Conservation (phyloP, 2,113 vertebrate genomes). For the Psettodes erumei region DNA sequence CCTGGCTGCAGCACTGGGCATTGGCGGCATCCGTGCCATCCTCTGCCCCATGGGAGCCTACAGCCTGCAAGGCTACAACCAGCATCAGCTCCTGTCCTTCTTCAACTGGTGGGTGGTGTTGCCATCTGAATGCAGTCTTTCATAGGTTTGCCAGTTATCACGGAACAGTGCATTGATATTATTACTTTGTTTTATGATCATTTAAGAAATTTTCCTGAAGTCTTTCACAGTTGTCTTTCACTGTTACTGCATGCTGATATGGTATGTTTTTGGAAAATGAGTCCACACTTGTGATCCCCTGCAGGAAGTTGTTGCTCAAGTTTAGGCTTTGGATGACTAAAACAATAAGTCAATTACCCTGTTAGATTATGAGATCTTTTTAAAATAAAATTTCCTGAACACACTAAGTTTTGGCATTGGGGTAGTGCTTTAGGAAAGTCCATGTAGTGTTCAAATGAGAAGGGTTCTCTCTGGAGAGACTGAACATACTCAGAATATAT, state of each 20-base stretch:
- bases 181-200: not conserved
- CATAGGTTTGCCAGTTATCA: not conserved
- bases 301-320: not conserved
- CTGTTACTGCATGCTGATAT: not conserved
- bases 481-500: not conserved
- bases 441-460: not conserved
- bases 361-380: not conserved
- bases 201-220: not conserved
- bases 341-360: not conserved
- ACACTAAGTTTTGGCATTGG: too few species aligned
- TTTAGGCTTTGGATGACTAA: not conserved
- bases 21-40: slow-evolving; percentile 89
- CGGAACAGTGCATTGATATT: not conserved
- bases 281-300: not conserved
- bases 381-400: too few species aligned
- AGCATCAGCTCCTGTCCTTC: slow-evolving; percentile 86
- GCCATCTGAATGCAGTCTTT: not conserved
- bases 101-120: slow-evolving; percentile 88
- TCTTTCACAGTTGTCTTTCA: not conserved
- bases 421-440: not conserved
- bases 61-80: slow-evolving; percentile 81
- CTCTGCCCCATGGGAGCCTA: slow-evolving; percentile 88
- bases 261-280: not conserved
- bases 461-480: not conserved
- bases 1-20: slow-evolving; percentile 86